A percentile compares a stretch with the other conserved stretches of the same genome.
Evolutionary conservation across 35 echinoderm and acorn worm genomes (phyloP).

Genomic region (Apostichopus japonicus): DNA sequence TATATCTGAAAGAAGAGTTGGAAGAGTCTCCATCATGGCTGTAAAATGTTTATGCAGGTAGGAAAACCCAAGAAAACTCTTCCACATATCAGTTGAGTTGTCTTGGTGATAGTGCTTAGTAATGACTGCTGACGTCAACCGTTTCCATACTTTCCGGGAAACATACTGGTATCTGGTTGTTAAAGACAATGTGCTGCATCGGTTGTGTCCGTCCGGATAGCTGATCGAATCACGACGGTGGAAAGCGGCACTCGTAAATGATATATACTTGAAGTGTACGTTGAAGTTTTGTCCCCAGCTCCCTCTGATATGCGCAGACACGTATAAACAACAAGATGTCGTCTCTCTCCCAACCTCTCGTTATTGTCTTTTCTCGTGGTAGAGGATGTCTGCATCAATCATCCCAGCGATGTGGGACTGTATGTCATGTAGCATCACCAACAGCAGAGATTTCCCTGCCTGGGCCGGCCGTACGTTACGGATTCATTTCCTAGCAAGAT

Average conservation of each 20-base stretch:
- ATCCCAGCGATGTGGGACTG: background rate
- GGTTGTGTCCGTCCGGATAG: too few relatives aligned
- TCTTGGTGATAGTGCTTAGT: background rate
- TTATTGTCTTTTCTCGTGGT: background rate
- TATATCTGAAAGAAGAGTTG: too few relatives aligned
- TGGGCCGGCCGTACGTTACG: too few relatives aligned
- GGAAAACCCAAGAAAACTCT: background rate
- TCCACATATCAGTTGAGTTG: background rate
- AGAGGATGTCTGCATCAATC: background rate
- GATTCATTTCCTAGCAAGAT: slow-evolving; percentile 27
- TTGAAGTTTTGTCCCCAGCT: background rate
- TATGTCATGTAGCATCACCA: background rate
- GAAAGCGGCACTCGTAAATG: background rate
- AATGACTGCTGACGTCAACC: background rate
- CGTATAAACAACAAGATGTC: background rate
- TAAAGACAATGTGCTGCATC: too few relatives aligned
- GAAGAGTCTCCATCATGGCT: too few relatives aligned
- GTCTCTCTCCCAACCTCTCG: background rate
- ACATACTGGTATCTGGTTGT: background rate
- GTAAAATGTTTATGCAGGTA: too few relatives aligned
- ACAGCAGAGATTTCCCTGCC: background rate
- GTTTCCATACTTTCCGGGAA: background rate
- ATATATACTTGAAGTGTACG: too few relatives aligned
- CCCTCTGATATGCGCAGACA: background rate
- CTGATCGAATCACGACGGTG: background rate